phyloP scores from a whole-genome alignment of 2,797 vertebrate genomes.

The Epinephelus malabaricus region DNA sequence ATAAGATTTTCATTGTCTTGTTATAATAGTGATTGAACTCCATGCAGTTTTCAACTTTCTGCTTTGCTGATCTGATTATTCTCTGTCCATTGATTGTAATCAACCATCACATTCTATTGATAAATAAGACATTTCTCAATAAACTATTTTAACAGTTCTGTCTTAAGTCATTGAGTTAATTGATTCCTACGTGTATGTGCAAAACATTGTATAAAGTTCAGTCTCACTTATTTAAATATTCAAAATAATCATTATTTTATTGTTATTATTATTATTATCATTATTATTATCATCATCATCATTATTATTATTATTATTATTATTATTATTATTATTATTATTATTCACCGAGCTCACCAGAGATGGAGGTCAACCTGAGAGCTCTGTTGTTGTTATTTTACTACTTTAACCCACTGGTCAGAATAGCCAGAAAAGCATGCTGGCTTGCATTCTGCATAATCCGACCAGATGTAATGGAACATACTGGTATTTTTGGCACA shows the following conservation, averaged over 20 bases:
- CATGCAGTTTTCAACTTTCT: neutral
- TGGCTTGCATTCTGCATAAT: no score
- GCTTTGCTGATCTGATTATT: neutral
- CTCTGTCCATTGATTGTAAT: slow-evolving; percentile 1
- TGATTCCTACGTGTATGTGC: neutral
- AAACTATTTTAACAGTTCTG: neutral
- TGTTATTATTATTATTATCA: neutral
- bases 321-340: no score
- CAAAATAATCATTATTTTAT: neutral
- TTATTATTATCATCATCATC: no score
- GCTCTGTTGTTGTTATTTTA: no score
- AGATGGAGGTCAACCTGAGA: no score
- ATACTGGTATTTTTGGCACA: no score
- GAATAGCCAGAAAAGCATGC: no score
- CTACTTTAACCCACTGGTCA: no score
- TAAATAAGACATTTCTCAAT: neutral
- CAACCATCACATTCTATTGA: slow-evolving; percentile 1
- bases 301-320: no score
- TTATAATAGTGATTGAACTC: neutral
- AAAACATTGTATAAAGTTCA: neutral
- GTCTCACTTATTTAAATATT: neutral
- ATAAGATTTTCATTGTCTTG: neutral
- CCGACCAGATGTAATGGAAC: no score
- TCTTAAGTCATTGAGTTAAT: neutral
- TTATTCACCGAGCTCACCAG: no score